Base-by-base conservation (phyloP, 1,140 invertebrate species). In the Zaprionus nigranus region DNA sequence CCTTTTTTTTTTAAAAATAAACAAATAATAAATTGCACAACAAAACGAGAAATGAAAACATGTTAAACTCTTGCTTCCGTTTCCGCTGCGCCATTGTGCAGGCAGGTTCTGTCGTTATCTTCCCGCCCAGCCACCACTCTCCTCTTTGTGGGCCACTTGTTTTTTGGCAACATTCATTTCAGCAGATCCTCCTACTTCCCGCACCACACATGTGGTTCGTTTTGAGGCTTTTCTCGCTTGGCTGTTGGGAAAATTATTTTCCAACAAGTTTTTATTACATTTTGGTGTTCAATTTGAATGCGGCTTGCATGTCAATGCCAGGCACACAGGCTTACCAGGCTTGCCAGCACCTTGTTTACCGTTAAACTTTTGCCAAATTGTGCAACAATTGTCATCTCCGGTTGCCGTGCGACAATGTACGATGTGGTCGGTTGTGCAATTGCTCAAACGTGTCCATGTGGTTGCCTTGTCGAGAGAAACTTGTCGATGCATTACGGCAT, bases 51-150 rank as follows among this genome's bases (percentile, higher is more conserved):
- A 17, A 28, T 38, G 30, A 59, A 51, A 54, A 60, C 54, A 87
- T 73, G 81, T 79, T 85, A 81, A 82, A 85, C 81, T 90, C 78
- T 77, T 74, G 79, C 90, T 92, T 92, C 90, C 90, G 90, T 91
- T 92, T 92, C 90, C 90, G 90, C 90, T 90, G 90, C 83, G 90
- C 90, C 85, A 91, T 84, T 83, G 87, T 83, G 85, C 86, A 85
- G 78, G 74, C 74, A 84, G 81, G 75, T 76, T 36, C 74, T 72
- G 77, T 71, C 74, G 69, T 65, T 43, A 68, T 56, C 51, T 68
- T 69, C 22, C 26, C 46, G 36, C 36, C 63, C 15, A 46, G 17
- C 40, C 30, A 2, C n/a, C n/a, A n/a, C n/a, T 0, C 57, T 62
- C n/a, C 30, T 9, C 20, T 46, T 36, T 40, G 49, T 67, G 58